Base-by-base conservation (phyloP, 2,888 invertebrate genomes). In the Volucella inanis region DNA sequence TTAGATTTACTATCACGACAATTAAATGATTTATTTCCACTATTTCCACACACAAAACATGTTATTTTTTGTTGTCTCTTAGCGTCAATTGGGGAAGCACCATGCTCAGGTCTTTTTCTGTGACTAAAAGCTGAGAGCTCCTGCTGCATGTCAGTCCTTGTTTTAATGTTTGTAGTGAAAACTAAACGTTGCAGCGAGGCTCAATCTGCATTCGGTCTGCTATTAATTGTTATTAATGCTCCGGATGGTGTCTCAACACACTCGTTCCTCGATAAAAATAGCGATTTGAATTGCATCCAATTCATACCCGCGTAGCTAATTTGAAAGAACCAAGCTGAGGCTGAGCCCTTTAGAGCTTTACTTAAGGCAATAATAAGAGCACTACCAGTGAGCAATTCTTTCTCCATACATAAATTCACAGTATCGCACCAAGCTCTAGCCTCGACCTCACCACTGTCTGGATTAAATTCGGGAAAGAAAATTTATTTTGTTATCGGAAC, bases 301-400 rank as follows among this genome's bases (percentile, higher is more conserved):
- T 11, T 45, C 71, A 78, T 78, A 15, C 70, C 52, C 12, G 62
- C 61, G 47, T 31, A 62, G 9, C 62, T 45, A 38, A 78, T 43
- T 50, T 71, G 78, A 1, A 71, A 59, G 6, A 71, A 43, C 78
- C 71, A 78, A 11, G 43, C 12, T 47, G 70, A 54, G n/a, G 78
- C 61, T 15, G 50, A 11, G 1, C 57, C 71, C 11, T 72, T 78
- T 22, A 78, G 45, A 41, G 78, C 72, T 55, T 31, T n/a, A 15
- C 49, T 74, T 8, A 79, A 57, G 14, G 41, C 9, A 31, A 65
- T 39, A 61, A 79, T 54, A 15, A 79, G 22, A 50, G 61, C 31
- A 47, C 47, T 14, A 14, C 15, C 62, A 14, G 39, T 11, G 11
- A 47, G 18, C 15, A n/a, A 12, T 18, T 72, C 15, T 12, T 49